phyloP scores from a whole-genome alignment of 53 echinoderm and acorn worm genomes.

The Actinopyga echinites region DNA sequence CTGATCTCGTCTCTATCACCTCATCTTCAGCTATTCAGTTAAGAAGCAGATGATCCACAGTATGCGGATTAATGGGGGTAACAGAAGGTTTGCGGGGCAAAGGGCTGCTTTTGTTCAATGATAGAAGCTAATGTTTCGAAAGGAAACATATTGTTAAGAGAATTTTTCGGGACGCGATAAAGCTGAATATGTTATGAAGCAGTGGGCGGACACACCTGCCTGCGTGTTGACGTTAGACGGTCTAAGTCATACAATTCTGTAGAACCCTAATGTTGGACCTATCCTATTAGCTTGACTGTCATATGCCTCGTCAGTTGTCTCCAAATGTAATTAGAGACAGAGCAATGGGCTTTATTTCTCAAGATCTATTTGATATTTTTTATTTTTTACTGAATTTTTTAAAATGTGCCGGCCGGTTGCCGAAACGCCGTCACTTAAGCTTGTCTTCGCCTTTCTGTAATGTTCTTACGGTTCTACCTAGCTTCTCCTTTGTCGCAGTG shows the following conservation, averaged over 20 bases:
- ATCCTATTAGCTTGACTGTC: not conserved
- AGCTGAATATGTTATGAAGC: constrained; percentile 8
- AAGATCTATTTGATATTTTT: constrained; percentile 36
- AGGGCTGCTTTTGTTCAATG: constrained; percentile 14
- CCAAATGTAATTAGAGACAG: constrained; percentile 30
- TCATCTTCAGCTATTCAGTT: no score
- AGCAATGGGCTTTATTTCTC: constrained; percentile 3
- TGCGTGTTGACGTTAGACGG: not conserved
- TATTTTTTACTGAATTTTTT: constrained; percentile 20
- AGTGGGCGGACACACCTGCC: constrained; percentile 18
- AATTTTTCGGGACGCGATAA: not conserved
- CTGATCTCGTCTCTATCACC: no score
- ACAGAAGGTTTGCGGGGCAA: constrained; percentile 33
- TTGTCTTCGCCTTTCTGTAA: not conserved
- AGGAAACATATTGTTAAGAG: constrained; percentile 13
- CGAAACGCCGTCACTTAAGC: constrained; percentile 30
- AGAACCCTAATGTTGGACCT: not conserved
- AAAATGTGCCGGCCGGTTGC: constrained; percentile 43
- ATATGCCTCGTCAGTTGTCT: constrained; percentile 27
- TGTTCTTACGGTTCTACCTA: constrained; percentile 6
- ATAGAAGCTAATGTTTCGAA: constrained; percentile 36
- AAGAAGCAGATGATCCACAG: not conserved
- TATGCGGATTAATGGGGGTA: constrained; percentile 17
- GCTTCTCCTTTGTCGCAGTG: constrained; percentile 54
- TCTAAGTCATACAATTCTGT: not conserved